phyloP scores from a whole-genome alignment of 2,113 vertebrate species.

The Oplegnathus fasciatus region DNA sequence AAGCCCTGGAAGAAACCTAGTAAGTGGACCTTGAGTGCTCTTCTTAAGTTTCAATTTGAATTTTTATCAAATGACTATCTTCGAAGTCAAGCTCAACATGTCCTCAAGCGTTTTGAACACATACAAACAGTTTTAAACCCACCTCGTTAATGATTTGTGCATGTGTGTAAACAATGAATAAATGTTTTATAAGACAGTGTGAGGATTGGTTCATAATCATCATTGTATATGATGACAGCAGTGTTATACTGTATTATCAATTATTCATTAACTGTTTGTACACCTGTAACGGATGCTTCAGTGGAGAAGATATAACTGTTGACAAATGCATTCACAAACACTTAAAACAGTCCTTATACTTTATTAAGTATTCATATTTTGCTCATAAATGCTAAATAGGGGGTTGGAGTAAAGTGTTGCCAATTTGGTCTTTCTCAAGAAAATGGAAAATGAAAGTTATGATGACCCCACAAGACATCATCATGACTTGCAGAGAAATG shows the following conservation, averaged over 20 bases:
- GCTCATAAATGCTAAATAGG: not conserved
- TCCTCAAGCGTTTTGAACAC: not conserved
- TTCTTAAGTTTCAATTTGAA: not conserved
- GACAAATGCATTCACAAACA: not conserved
- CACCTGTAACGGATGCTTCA: not conserved
- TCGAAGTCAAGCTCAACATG: not conserved
- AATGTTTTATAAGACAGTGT: not conserved
- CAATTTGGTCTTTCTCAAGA: not conserved
- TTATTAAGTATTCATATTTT: not conserved
- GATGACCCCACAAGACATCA: not conserved
- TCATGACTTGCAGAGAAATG: conserved; percentile 33
- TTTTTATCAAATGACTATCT: not conserved
- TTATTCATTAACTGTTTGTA: not conserved
- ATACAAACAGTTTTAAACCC: too few relatives aligned
- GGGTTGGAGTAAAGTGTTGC: not conserved
- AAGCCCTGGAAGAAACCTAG: not conserved
- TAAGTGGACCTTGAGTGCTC: not conserved
- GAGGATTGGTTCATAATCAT: not conserved
- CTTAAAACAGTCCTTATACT: not conserved
- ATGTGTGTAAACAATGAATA: not conserved
- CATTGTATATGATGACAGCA: not conserved
- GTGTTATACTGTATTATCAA: not conserved
- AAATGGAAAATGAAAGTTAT: not conserved
- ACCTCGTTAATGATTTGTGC: not conserved
- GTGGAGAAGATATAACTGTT: not conserved